Evolutionary conservation across 2,888 invertebrate genomes (phyloP).

Genomic region (Drosophila affinis): DNA sequence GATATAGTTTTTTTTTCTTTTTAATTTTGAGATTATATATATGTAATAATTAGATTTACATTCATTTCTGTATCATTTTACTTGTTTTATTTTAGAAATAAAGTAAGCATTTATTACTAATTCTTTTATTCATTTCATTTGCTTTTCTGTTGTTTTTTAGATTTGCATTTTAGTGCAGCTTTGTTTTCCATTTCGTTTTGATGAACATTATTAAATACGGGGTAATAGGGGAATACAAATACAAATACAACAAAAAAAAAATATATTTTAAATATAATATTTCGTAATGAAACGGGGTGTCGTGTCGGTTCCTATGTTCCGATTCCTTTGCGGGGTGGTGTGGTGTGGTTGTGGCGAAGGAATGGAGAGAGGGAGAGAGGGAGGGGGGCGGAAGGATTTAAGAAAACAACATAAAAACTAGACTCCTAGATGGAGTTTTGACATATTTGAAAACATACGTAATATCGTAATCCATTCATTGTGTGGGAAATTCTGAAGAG

Average conservation of each 20-base stretch:
- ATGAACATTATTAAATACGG: slow-evolving; percentile 73
- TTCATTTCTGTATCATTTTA: slow-evolving; percentile 75
- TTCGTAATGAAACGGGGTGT: slow-evolving; percentile 49
- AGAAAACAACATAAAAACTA: slow-evolving; percentile 60
- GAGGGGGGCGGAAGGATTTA: slow-evolving; percentile 28
- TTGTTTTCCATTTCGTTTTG: slow-evolving; percentile 55
- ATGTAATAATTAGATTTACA: slow-evolving; percentile 72
- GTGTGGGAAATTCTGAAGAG: background rate
- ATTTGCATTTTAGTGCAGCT: slow-evolving; percentile 69
- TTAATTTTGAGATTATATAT: slow-evolving; percentile 72
- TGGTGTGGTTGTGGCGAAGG: slow-evolving; percentile 1
- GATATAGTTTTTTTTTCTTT: slow-evolving; percentile 48
- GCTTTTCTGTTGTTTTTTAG: slow-evolving; percentile 46
- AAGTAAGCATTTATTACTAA: slow-evolving; percentile 78
- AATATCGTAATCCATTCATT: background rate
- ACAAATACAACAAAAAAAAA: slow-evolving; percentile 65
- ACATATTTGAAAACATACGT: background rate
- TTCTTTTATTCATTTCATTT: slow-evolving; percentile 46
- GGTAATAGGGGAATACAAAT: slow-evolving; percentile 39
- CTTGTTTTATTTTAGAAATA: slow-evolving; percentile 80
- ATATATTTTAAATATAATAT: slow-evolving; percentile 68
- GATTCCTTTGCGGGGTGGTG: slow-evolving; percentile 15
- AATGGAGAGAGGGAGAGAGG: background rate
- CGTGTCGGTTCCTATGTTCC: slow-evolving; percentile 1
- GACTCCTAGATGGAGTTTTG: background rate